Base-by-base conservation (phyloP, 2,888 invertebrate genomes). In the Caenorhabditis drosophilae region DNA sequence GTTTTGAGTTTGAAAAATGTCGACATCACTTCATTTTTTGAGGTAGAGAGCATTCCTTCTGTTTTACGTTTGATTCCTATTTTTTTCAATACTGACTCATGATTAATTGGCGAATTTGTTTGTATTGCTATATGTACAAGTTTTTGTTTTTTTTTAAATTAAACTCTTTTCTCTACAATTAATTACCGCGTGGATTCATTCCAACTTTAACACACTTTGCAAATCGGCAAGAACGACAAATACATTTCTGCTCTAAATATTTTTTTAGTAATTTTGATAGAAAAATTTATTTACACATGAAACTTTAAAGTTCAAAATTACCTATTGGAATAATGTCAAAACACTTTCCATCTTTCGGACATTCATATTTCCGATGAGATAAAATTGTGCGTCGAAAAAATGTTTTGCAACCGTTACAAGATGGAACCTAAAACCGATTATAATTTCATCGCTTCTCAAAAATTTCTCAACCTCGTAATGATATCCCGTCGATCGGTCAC, bases 401-500 rank as follows among this genome's bases (percentile, higher is more conserved):
- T 2, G 70, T 70, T 54, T 70, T 70, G 52, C 70, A 70, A n/a
- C 70, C 70, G 52, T 70, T 70, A 52, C 70, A 70, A 0, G 72
- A 67, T 20, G 75, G 69, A 35, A 72, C 72, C 73, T 73, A 49
- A 22, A 58, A 62, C n/a, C n/a, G n/a, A n/a, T n/a, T n/a, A n/a
- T n/a, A n/a, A n/a, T n/a, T n/a, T n/a, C n/a, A n/a, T n/a, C n/a
- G n/a, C n/a, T n/a, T n/a, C n/a, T n/a, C n/a, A n/a, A n/a, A n/a
- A n/a, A n/a, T n/a, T n/a, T 26, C 16, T 56, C 20, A 49, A 72
- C 75, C 54, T 75, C 73, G 45, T 75, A 75, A 49, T 75, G 75
- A 54, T 73, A 75, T 55, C 75, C 75, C 46, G 73, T 70, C 26
- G 75, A 70, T 31, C 47, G 48, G 54, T 71, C 73, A 44, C 73